Evolutionary conservation across 1,140 invertebrate genomes (phyloP), one percentile per base, ranked within the genome.

Genomic region (Drosophila setifemur): DNA sequence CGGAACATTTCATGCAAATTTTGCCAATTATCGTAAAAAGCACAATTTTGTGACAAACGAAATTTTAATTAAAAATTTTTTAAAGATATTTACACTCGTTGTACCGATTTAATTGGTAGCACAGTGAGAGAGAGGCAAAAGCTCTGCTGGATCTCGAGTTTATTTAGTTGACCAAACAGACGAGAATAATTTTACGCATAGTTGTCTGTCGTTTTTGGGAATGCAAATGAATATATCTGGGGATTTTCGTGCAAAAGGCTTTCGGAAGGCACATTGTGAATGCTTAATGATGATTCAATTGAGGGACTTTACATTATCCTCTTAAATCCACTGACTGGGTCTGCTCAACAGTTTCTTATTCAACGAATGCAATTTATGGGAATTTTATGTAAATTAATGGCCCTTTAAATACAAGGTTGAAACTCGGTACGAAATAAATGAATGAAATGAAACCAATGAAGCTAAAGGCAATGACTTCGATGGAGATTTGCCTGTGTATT

Each of bases 261-360:
- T 5, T 23, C 2, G 26, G 16, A 19, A 26, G n/a, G 35, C 44
- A 18, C 49, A 25, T 50, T 50, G 49, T 64, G 31, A 53, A 61
- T 39, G 47, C 55, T 58, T 73, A 77, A 77, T 73, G 54, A 49
- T 58, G 70, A 82, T 72, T 73, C 54, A 63, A 76, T 68, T 82
- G 39, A 26, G 26, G 45, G 45, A 14, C 23, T 50, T 29, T 14
- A 31, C 12, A 53, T 54, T 33, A 45, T 39, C 37, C 43, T 25
- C 29, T 16, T 73, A 68, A n/a, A 69, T 64, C 39, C 60, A 16
- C 19, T 2, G 63, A 31, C 49, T 39, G 58, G 43, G 35, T 23
- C 57, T 14, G 57, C 44, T 48, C 42, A 29, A 42, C 63, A 55
- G 66, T 35, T 60, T 39, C 47, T 49, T 16, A 12, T 14, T 11